Percentiles rank a stretch among this genome's conserved stretches.
These are phyloP conservation scores for Dynastes hyllus DNA, from an alignment of 2,888 invertebrate species.

Conservation along the genomic window DNA sequence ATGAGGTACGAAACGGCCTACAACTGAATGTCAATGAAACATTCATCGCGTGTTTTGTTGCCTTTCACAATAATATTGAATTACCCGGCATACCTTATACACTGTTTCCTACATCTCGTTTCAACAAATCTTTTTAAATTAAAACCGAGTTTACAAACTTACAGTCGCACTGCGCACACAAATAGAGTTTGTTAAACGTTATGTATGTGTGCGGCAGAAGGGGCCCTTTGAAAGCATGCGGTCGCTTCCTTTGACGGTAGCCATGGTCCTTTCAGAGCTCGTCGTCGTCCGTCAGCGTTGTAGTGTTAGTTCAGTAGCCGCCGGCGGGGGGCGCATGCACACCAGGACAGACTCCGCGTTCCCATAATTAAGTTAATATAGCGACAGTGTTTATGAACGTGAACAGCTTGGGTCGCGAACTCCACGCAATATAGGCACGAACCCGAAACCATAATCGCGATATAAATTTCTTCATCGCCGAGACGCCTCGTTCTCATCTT, in stretches of 20 bases:
- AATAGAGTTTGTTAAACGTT: too few relatives aligned
- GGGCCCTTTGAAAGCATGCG: slow-evolving; percentile 11
- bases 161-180: too few relatives aligned
- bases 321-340: not conserved
- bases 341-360: slow-evolving; percentile 39
- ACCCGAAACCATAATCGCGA: slow-evolving; percentile 66
- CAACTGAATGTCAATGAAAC: too few relatives aligned
- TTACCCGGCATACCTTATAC: too few relatives aligned
- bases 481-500: slow-evolving; percentile 27
- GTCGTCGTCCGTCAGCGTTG: slow-evolving; percentile 13
- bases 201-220: too few relatives aligned
- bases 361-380: slow-evolving; percentile 60
- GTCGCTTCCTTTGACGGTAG: slow-evolving; percentile 4
- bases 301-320: slow-evolving; percentile 36
- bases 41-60: too few relatives aligned
- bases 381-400: slow-evolving; percentile 59
- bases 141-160: too few relatives aligned
- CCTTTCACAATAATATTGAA: too few relatives aligned
- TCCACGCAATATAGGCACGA: slow-evolving; percentile 63
- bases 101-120: too few relatives aligned
- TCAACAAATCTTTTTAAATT: too few relatives aligned
- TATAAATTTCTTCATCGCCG: slow-evolving; percentile 62
- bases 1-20: too few relatives aligned
- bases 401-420: slow-evolving; percentile 58
- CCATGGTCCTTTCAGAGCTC: not conserved